Evolutionary conservation across 2,797 vertebrate species (phyloP).

Genomic region (Podarcis siculus): DNA sequence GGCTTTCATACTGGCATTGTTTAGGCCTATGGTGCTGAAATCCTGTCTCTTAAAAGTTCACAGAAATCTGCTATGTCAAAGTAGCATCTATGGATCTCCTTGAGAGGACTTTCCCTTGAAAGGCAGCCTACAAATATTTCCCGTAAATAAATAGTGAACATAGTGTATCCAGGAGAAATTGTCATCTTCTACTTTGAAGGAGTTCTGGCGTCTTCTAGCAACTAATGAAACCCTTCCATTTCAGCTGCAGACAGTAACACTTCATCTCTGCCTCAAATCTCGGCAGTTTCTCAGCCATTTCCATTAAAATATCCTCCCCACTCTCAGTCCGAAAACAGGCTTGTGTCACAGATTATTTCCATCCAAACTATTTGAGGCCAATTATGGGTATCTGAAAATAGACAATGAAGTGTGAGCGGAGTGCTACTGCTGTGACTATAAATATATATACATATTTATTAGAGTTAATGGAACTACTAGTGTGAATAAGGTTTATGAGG

Average conservation of each 20-base stretch:
- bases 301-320: neutral
- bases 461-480: conserved; percentile 27
- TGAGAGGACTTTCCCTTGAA: neutral
- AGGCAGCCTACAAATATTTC: neutral
- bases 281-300: neutral
- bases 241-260: neutral
- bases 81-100: too few relatives aligned
- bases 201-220: neutral
- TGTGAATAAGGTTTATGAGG: conserved; percentile 13
- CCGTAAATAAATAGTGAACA: neutral
- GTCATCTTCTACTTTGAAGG: neutral
- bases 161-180: neutral
- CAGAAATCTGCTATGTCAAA: neutral
- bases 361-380: conserved; percentile 2
- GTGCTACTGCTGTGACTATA: conserved; percentile 13
- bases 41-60: neutral
- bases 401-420: conserved; percentile 15
- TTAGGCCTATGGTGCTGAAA: too few relatives aligned
- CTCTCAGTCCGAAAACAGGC: neutral
- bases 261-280: neutral
- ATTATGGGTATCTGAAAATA: conserved; percentile 23
- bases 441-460: conserved; percentile 20
- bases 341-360: conserved; percentile 28
- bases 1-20: too few relatives aligned
- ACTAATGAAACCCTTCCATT: neutral